phyloP scores from a whole-genome alignment of 37 sponge, comb jelly and placozoan species.

The Agelas oroides region DNA sequence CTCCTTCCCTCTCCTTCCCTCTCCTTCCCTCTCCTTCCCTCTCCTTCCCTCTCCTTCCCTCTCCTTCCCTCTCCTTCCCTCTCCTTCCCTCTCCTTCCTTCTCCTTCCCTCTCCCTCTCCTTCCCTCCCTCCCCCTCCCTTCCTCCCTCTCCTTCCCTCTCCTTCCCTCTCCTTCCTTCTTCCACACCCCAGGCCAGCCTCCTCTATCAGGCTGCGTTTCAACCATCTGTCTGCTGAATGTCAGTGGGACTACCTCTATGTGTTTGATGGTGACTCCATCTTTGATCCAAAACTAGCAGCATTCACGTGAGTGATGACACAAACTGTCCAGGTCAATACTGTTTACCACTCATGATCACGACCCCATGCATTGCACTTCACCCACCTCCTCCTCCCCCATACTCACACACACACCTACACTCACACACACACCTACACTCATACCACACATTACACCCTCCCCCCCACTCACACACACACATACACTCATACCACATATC shows the following conservation, averaged over 20 bases:
- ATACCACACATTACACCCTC: background rate
- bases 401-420: background rate
- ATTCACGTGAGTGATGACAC: conserved; percentile 41
- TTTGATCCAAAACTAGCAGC: conserved; percentile 54
- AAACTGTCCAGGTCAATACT: background rate
- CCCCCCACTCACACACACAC: background rate
- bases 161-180: background rate
- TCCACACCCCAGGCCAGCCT: background rate
- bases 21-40: no score
- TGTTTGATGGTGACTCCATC: conserved; percentile 83
- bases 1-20: no score
- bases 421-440: background rate
- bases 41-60: no score
- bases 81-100: no score
- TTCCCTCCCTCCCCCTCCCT: background rate
- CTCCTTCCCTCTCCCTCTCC: background rate
- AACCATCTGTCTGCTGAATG: conserved; percentile 64
- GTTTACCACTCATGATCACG: background rate
- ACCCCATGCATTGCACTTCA: background rate
- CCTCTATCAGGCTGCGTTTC: conserved; percentile 44
- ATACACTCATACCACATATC: background rate
- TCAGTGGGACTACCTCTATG: conserved; percentile 80
- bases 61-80: no score
- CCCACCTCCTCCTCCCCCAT: background rate
- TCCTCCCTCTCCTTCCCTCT: background rate